phyloP scores from a whole-genome alignment of 2,797 vertebrate genomes.

The Anomalospiza imberbis region DNA sequence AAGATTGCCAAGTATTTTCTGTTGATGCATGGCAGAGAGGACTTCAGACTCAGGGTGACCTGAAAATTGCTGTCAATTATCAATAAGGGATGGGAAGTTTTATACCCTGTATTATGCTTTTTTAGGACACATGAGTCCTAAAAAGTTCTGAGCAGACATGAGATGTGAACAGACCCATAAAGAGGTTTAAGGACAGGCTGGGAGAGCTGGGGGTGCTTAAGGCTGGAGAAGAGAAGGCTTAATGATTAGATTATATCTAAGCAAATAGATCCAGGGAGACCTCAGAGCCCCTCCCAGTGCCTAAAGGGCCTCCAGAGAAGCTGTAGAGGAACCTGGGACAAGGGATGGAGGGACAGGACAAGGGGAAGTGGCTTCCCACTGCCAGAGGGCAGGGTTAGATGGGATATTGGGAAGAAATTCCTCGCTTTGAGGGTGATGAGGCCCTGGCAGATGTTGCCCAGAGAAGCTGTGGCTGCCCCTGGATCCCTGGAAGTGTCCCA shows the following conservation, averaged over 20 bases:
- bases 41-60: neutral
- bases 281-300: rapidly evolving
- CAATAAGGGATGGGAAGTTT: neutral
- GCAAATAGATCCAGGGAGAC: neutral
- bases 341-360: neutral
- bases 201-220: too few species aligned
- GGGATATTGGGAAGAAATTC: rapidly evolving
- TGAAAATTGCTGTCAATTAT: neutral
- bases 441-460: neutral
- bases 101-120: neutral
- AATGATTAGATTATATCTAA: too few species aligned
- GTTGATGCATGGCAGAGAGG: rapidly evolving
- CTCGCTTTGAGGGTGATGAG: rapidly evolving
- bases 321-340: neutral
- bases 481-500: rapidly evolving
- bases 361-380: neutral
- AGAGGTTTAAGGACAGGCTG: neutral
- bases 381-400: neutral
- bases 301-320: neutral
- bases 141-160: neutral
- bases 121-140: neutral
- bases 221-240: neutral
- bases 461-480: neutral
- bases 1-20: neutral
- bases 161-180: neutral